Base-by-base conservation (phyloP, 2,888 invertebrate species). In the Cryptocheilus praepositus region DNA sequence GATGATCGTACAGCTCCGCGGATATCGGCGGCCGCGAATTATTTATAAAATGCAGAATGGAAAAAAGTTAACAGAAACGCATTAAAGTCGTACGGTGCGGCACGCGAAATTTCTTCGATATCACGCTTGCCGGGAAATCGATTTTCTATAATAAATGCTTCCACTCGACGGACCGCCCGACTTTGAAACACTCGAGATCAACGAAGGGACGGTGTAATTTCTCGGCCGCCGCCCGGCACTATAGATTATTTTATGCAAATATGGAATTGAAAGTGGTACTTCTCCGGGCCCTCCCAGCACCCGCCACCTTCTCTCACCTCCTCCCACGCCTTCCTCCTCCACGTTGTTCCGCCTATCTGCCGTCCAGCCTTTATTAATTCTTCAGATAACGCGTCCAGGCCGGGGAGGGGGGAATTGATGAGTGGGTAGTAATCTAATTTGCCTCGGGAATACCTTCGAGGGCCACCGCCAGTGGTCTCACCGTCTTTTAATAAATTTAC, bases 401-500 rank as follows among this genome's bases (percentile, higher is more conserved):
- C 11, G 16, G 63, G 57, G 25, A 57, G 55, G 67, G 72, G 66
- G 69, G 78, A 80, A 84, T 81, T 75, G 83, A 84, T 77, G 80
- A 83, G 83, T 73, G 77, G 76, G 71, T 71, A 76, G 73, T 83
- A 83, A 83, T 82, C 73, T 80, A 83, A 84, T 84, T 84, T 82
- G 72, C 67, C 71, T 67, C 63, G 11, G 45, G 61, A 57, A 49
- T 49, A 18, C 16, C 49, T 49, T 18, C 16, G 74, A 81, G 80
- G 78, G 80, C 79, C 77, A 79, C 74, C 62, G 59, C 25, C 65
- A 71, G 69, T 64, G 79, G 77, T 76, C 70, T 67, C 63, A 55
- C 69, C 69, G 73, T 79, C 74, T 80, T 79, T 79, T 80, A 80
- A 83, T 82, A 81, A 84, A 85, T 84, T 84, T 85, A 77, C 83